Evolutionary conservation across 2,797 vertebrate species (phyloP).

Genomic region (Avahi laniger): DNA sequence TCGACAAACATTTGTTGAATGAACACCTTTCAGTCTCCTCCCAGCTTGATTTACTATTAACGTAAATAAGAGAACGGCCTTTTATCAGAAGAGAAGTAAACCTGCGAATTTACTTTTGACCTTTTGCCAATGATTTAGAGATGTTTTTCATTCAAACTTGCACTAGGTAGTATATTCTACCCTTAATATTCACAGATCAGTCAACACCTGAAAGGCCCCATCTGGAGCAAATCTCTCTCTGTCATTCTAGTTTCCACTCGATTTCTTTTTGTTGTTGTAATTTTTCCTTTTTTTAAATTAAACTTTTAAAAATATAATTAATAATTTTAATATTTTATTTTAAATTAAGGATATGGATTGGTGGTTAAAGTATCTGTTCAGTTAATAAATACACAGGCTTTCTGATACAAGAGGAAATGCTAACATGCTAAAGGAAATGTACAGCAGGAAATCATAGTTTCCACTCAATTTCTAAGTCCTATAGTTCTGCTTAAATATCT

Average conservation of each 20-base stretch:
- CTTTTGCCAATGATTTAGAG: not conserved
- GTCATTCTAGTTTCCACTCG: not conserved
- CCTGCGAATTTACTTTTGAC: not conserved
- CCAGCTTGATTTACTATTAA: not conserved
- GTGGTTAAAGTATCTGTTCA: not conserved
- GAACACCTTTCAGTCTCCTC: not conserved
- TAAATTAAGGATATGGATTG: not conserved
- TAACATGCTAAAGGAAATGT: not conserved
- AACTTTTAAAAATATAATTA: not conserved
- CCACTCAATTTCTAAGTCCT: not conserved
- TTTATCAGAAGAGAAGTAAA: constrained; percentile 21
- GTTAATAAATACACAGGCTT: not conserved
- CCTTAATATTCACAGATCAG: not conserved
- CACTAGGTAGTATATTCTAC: not conserved
- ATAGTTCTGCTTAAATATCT: not conserved
- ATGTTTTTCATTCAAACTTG: constrained; percentile 3
- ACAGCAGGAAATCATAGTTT: not conserved
- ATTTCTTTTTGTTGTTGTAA: not conserved
- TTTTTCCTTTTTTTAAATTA: not conserved
- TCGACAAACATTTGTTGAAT: constrained; percentile 31
- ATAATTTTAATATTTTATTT: constrained; percentile 24
- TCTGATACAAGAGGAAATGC: not conserved
- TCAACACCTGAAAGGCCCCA: not conserved
- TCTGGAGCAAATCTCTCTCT: not conserved
- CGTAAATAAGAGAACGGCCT: constrained; percentile 35